Evolutionary conservation across 2,113 vertebrate genomes (phyloP), one percentile per base, ranked within the genome.

Genomic region (Tringa solitaria): DNA sequence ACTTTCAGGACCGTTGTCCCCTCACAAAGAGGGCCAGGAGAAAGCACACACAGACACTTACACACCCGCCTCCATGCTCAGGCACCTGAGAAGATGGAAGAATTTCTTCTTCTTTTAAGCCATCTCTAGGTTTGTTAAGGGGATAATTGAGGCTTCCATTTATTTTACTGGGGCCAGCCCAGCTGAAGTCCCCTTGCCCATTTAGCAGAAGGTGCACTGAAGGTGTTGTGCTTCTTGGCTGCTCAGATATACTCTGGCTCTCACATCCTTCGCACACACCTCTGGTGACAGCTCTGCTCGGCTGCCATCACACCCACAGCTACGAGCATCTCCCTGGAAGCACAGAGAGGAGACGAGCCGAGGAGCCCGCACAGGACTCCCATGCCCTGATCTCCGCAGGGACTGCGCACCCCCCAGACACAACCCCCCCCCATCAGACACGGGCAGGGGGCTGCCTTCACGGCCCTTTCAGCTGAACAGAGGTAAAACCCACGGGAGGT

Each of bases 181-280:
- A 39, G 46, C 76, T 27, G 39, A 43, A 23, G 35, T 16, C 30
- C 56, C 61, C 57, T 43, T 0, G 46, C 41, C 8, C 45, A 1
- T 3, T 8, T 3, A 43, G 77, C 90, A 68, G 53, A 54, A 43
- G 30, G 57, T 8, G 33, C 70, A 14, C 1, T 2, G 54, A 32
- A 33, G 0, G 0, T 2, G 12, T 24, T 46, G 12, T 0, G 2
- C 51, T 1, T 13, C 80, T 54, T 9, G 13, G 41, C 76, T 48
- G 53, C 82, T 77, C 63, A 13, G 64, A 48, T 3, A 3, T 0
- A 1, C 6, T 17, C 64, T 8, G 65, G 19, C 79, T 74, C 64
- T 53, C 83, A 2, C 50, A 14, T 1, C 78, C 74, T 46, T 54
- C 10, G 2, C 64, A 18, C 64, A 10, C 68, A 51, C 23, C 76